Conservation (phyloP, 2,888 invertebrate species). For the Uropetala carovei region DNA sequence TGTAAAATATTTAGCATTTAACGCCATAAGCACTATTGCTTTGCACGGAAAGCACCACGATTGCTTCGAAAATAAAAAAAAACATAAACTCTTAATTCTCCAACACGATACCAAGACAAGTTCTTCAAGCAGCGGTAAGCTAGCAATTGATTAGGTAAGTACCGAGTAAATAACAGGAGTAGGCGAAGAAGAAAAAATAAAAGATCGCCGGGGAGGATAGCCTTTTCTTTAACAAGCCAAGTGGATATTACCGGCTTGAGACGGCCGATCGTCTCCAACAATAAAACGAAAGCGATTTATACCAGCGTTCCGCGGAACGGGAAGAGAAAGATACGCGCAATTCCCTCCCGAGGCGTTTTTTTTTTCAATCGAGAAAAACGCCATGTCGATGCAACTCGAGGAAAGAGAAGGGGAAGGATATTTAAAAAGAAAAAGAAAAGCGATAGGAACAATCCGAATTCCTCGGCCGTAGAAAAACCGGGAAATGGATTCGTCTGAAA, state of each 20-base stretch:
- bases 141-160: too few species aligned
- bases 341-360: background rate
- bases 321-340: background rate
- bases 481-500: background rate
- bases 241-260: background rate
- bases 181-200: background rate
- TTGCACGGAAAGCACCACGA: too few species aligned
- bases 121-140: too few species aligned
- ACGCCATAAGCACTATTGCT: too few species aligned
- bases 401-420: background rate
- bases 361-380: background rate
- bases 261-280: background rate
- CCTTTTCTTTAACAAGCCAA: background rate
- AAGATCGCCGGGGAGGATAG: background rate
- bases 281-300: background rate
- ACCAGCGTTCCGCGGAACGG: background rate
- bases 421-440: background rate
- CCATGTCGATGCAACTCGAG: background rate
- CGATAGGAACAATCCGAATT: background rate
- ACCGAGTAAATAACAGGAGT: background rate
- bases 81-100: too few species aligned
- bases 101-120: too few species aligned
- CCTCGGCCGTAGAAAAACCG: constrained; percentile 4
- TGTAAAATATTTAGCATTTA: too few species aligned
- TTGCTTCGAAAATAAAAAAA: too few species aligned